phyloP scores from a whole-genome alignment of 1,140 invertebrate genomes.

The Mycetomoellerius zeteki region DNA sequence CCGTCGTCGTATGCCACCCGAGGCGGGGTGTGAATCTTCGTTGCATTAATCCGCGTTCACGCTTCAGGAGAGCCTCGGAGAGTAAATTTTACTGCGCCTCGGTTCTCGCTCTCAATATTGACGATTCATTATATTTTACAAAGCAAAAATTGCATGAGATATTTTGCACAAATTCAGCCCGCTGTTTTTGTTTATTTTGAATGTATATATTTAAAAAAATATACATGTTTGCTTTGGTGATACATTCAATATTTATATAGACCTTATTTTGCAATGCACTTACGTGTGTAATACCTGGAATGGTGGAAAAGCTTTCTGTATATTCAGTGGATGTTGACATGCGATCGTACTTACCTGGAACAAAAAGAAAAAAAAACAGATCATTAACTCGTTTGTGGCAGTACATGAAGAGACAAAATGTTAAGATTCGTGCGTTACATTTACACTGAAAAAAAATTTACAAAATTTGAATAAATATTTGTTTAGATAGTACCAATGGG shows the following conservation, averaged over 20 bases:
- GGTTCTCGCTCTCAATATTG: background rate
- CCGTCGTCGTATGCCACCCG: constrained; percentile 6
- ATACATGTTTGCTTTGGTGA: background rate
- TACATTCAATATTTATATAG: constrained; percentile 15
- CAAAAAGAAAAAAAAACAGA: constrained; percentile 68
- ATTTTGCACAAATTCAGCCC: background rate
- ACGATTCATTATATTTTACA: constrained; percentile 7
- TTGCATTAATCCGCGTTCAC: constrained; percentile 47
- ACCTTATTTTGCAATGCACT: constrained; percentile 28
- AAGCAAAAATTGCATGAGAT: background rate
- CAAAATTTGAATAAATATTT: too few relatives aligned
- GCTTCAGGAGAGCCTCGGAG: background rate
- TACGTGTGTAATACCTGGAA: constrained; percentile 46
- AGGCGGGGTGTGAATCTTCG: constrained; percentile 45
- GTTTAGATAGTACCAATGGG: too few relatives aligned
- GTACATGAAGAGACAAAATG: constrained; percentile 61
- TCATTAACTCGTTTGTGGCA: constrained; percentile 60
- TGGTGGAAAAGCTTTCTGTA: background rate
- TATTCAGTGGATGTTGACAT: constrained; percentile 12
- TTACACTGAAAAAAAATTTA: too few relatives aligned
- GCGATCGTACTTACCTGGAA: constrained; percentile 78
- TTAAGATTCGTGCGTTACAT: constrained; percentile 64
- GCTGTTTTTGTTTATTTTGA: background rate
- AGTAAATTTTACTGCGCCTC: constrained; percentile 19
- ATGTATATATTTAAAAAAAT: background rate